These are phyloP conservation scores for Plumapathes pennacea DNA, from an alignment of 92 coral and sea anemone species.

Conservation along the genomic window DNA sequence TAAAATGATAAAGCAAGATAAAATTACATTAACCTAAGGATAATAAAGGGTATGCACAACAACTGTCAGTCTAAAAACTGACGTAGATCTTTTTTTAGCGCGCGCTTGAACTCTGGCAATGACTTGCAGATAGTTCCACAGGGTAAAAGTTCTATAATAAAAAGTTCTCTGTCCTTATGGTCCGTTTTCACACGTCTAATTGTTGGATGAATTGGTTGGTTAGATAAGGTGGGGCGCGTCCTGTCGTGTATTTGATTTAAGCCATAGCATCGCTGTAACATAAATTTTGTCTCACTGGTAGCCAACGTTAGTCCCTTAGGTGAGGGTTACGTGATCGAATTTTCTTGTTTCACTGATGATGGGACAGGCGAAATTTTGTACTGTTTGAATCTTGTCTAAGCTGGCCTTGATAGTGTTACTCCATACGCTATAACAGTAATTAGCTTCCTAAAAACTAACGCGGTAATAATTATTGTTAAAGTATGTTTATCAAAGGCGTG, in stretches of 20 bases:
- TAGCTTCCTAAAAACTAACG: slow-evolving; percentile 4
- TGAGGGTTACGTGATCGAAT: neutral
- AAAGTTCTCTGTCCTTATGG: slow-evolving; percentile 5
- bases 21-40: no score
- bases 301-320: slow-evolving; percentile 9
- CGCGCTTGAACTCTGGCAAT: neutral
- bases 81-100: neutral
- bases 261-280: neutral
- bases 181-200: neutral
- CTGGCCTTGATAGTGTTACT: slow-evolving; percentile 6
- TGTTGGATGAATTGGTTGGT: neutral
- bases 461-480: neutral
- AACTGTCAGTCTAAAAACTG: no score
- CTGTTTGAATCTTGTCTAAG: slow-evolving; percentile 10
- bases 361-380: slow-evolving; percentile 11
- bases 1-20: no score
- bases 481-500: no score
- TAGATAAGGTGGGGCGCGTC: slow-evolving; percentile 9
- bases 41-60: no score
- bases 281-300: slow-evolving; percentile 19
- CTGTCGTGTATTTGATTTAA: slow-evolving; percentile 2
- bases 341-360: slow-evolving; percentile 2
- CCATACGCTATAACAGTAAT: slow-evolving; percentile 16
- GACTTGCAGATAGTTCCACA: neutral
- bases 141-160: neutral